Base-by-base conservation (phyloP, 2,888 invertebrate genomes). In the Leptinotarsa rubiginosa region DNA sequence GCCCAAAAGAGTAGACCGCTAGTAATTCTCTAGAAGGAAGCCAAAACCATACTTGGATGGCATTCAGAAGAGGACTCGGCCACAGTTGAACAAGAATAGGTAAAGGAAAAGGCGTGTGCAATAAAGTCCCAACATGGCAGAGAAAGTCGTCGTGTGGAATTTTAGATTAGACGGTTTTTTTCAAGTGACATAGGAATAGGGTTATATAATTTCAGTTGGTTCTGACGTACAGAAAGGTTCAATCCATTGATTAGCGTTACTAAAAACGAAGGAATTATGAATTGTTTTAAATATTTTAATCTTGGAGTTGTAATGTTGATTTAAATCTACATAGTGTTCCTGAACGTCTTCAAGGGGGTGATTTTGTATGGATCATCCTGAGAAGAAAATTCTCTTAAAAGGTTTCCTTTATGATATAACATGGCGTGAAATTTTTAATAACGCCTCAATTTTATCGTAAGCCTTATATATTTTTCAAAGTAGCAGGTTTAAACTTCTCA, bases 71-170 rank as follows among this genome's bases (percentile, higher is more conserved):
- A 22, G 22, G n/a, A 2, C 56, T 56, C 22, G 22, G 56, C 56
- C 20, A 13, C 20, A 56, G 56, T 56, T 56, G 56, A 13, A 22
- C 56, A 15, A 20, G 56, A 56, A 56, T 13, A n/a, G n/a, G n/a
- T n/a, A 56, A 56, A 56, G 22, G 56, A 13, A 56, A 56, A 56
- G 22, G 56, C 4, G 56, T 22, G 56, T 22, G 22, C 25, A 56
- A 56, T 56, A 25, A 56, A 56, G 22, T 56, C 56, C 56, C 56
- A 56, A 56, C 22, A 56, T 22, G 56, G 56, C 56, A 56, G 56
- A 56, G 56, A 56, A 56, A 56, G 56, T 56, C 18, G 22, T 20
- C 56, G 56, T 22, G 22, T 56, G 22, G 56, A 56, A 56, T 56
- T 56, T 56, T 1, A 56, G 20, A 56, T 56, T 25, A 56, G 22